phyloP scores from a whole-genome alignment of 2,797 vertebrate genomes.

The Paguma larvata region DNA sequence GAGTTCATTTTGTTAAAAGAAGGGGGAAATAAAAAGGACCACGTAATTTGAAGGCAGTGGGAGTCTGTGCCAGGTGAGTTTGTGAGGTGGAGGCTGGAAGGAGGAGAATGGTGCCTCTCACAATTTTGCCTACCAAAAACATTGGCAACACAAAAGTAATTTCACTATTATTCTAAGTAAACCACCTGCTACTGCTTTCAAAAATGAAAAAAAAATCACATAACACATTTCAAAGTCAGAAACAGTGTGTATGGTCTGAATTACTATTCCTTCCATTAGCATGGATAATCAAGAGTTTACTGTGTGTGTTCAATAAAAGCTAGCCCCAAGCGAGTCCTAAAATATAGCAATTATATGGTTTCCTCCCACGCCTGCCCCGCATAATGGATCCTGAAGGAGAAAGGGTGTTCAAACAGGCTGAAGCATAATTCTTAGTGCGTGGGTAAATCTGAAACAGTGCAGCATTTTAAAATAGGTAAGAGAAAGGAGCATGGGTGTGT shows the following conservation, averaged over 20 bases:
- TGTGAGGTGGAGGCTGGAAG: neutral
- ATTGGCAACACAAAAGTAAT: constrained; percentile 21
- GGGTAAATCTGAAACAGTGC: constrained; percentile 36
- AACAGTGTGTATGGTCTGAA: constrained; percentile 35
- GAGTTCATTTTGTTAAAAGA: neutral
- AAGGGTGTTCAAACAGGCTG: constrained; percentile 48
- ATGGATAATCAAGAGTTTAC: constrained; percentile 73
- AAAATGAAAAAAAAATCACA: neutral
- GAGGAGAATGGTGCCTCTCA: neutral
- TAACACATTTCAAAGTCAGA: constrained; percentile 75
- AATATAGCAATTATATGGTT: constrained; percentile 60
- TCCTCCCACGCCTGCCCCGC: constrained; percentile 65
- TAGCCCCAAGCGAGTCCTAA: constrained; percentile 69
- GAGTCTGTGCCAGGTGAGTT: neutral
- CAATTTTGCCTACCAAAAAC: neutral
- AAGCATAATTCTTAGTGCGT: constrained; percentile 18
- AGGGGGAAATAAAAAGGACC: neutral
- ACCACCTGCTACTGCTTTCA: constrained; percentile 45
- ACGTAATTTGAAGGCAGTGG: neutral
- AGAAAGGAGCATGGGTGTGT: constrained; percentile 27
- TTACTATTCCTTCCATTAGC: constrained; percentile 73
- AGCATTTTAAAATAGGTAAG: constrained; percentile 45
- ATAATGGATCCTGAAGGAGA: constrained; percentile 70
- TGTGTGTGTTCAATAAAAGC: constrained; percentile 65
- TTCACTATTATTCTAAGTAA: constrained; percentile 64